phyloP scores from a whole-genome alignment of 2,888 invertebrate species.

The Cryptocephalus primarius region DNA sequence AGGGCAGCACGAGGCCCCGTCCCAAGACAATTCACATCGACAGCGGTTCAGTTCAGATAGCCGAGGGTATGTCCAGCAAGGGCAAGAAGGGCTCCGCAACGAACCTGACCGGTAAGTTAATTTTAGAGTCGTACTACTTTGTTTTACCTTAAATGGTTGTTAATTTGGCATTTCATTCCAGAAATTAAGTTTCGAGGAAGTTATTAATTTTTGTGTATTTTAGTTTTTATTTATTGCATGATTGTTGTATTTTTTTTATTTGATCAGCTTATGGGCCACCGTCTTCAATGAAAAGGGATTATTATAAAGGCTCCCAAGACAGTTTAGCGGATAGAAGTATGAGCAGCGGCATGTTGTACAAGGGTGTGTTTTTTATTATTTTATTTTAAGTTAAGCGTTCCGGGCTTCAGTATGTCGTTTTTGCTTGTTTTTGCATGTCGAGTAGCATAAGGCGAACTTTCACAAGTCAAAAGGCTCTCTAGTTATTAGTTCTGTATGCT shows the following conservation, averaged over 20 bases:
- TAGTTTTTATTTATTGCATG: constrained; percentile 17
- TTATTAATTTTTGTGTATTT: constrained; percentile 8
- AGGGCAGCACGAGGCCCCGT: constrained; percentile 57
- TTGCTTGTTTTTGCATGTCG: too few species aligned
- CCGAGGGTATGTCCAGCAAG: constrained; percentile 63
- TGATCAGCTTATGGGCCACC: constrained; percentile 33
- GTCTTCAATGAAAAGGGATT: constrained; percentile 74
- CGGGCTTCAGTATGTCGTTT: too few species aligned
- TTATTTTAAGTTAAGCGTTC: constrained; percentile 3
- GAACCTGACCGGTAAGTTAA: constrained; percentile 63
- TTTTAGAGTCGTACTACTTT: constrained; percentile 1
- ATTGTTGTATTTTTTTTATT: constrained; percentile 16
- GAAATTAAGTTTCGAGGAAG: background rate
- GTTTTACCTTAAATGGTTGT: too few species aligned
- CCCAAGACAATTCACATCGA: constrained; percentile 89
- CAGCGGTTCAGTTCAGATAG: constrained; percentile 64
- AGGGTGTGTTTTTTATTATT: constrained; percentile 48
- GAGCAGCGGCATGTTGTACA: constrained; percentile 49
- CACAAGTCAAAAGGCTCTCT: too few species aligned
- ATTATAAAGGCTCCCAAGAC: constrained; percentile 87
- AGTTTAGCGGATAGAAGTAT: constrained; percentile 65
- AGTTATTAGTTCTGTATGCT: too few species aligned
- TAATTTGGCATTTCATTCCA: too few species aligned
- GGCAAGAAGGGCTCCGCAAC: constrained; percentile 73
- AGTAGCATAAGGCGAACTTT: too few species aligned